Evolutionary conservation across 2,888 invertebrate genomes (phyloP), one percentile per base, ranked within the genome.

Genomic region (Polyploca ridens): DNA sequence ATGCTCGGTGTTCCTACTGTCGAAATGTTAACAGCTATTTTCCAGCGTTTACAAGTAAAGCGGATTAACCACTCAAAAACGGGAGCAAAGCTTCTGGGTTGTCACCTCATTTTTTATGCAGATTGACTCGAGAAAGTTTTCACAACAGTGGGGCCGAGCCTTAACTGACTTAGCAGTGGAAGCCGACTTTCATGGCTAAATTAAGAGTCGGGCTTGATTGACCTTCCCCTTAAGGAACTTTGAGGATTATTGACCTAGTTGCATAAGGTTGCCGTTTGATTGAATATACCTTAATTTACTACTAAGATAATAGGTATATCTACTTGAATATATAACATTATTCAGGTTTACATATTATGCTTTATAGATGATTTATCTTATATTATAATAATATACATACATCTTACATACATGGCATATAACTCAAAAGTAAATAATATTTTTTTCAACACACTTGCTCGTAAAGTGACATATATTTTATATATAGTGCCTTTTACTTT

Each of bases 81-180:
- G 72, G 65, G 64, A 70, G 58, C 60, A 65, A 69, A 70, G 66
- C 72, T 76, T 69, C 64, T 78, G 78, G 78, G 81, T 70, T 84
- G 81, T 80, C 82, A 77, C 78, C 84, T 86, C 67, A 84, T 88
- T 85, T 86, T 88, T 87, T 85, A 89, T 86, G 85, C 81, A 88
- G 81, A 85, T 89, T 86, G 72, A 84, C 82, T 83, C 78, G 67
- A 69, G 66, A 72, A 87, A 86, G 80, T 86, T 87, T 83, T 80
- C 77, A 79, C 77, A 82, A 77, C 71, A 71, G 69, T 73, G 68
- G 72, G 75, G 67, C 69, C 66, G 73, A 75, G 75, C 73, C 74
- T 79, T 83, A 85, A 85, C 83, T 72, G 73, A 76, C 78, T 85
- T 84, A 77, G 77, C 74, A 41, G 41, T 13, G 13, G 13, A 13